Evolutionary conservation across 2,113 vertebrate genomes (phyloP).

Genomic region (Bambusicola thoracicus): DNA sequence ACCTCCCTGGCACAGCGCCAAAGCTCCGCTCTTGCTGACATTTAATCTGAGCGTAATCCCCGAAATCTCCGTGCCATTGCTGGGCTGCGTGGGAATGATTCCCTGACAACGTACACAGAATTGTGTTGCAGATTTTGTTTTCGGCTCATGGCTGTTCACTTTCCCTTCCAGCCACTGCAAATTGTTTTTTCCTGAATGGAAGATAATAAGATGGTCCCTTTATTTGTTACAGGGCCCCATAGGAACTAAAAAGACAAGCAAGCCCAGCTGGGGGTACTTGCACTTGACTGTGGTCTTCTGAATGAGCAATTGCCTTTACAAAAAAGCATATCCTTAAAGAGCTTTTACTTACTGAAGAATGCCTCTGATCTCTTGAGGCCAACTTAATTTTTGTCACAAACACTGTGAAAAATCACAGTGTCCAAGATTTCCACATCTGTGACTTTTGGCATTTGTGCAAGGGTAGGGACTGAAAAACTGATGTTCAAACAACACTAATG

Average conservation of each 20-base stretch:
- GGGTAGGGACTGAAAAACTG: neutral
- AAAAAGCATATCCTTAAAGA: neutral
- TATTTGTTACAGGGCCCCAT: neutral
- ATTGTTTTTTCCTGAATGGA: neutral
- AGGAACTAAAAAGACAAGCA: neutral
- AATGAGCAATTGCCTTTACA: neutral
- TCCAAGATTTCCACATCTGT: slow-evolving; percentile 27
- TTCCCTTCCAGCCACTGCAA: neutral
- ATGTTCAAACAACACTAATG: neutral
- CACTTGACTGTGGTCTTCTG: neutral
- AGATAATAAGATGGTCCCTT: neutral
- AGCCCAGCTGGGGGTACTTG: neutral
- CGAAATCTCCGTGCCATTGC: slow-evolving; percentile 20
- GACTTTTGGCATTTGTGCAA: slow-evolving; percentile 18
- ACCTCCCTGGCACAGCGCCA: neutral
- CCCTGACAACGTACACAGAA: neutral
- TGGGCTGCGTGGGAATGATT: slow-evolving; percentile 14
- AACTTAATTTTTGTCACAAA: slow-evolving; percentile 17
- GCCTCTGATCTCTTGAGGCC: slow-evolving; percentile 26
- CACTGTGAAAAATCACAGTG: slow-evolving; percentile 16
- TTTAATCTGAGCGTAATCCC: slow-evolving; percentile 64
- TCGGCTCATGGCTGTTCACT: neutral
- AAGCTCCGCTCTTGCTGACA: slow-evolving; percentile 23
- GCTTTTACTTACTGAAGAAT: neutral
- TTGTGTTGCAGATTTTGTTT: slow-evolving; percentile 16